Evolutionary conservation across 2,888 invertebrate genomes (phyloP), one percentile per base, ranked within the genome.

Genomic region (Odontomyia ornata): DNA sequence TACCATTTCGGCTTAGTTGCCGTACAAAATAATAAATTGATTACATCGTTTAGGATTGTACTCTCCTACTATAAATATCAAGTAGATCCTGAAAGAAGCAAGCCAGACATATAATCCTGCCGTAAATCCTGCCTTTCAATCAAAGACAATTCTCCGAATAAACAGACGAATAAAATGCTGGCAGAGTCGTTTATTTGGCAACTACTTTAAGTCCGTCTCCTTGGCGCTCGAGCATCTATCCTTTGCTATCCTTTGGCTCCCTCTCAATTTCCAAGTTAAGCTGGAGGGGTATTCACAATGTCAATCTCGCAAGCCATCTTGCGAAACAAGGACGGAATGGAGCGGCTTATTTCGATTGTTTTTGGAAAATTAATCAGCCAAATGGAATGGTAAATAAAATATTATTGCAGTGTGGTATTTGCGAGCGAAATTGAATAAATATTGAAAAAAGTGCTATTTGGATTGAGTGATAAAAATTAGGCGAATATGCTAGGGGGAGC

Each of bases 41-140:
- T 71, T 67, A 71, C 71, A 71, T 71, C 71, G 71, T 71, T 71
- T 71, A 71, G 71, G 71, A 71, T 71, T 71, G 71, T 52, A 71
- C 52, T 71, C 71, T 13, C 15, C 52, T 36, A 47, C 71, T 71
- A 52, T 71, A 71, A 71, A 71, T 71, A 71, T 52, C 52, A 71
- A 71, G 52, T 28, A 52, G 52, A 52, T 47, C 52, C 71, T 36
- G 27, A 52, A 18, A 71, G 27, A 27, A 52, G 27, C 71, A 52
- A 27, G 67, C 67, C 43, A 71, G 71, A 71, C 71, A 71, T 71
- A 23, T 71, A 71, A 71, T 71, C 52, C 71, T 52, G 18, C 36
- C 11, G 71, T 52, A 71, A 71, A 71, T 71, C 71, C 71, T 71
- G 71, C 71, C 71, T 71, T 71, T 71, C 71, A 71, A 71, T 71